Percentiles rank a stretch among this genome's conserved stretches.
These are phyloP conservation scores for Thamnophis elegans DNA, from an alignment of 2,797 vertebrate species.

Conservation along the genomic window DNA sequence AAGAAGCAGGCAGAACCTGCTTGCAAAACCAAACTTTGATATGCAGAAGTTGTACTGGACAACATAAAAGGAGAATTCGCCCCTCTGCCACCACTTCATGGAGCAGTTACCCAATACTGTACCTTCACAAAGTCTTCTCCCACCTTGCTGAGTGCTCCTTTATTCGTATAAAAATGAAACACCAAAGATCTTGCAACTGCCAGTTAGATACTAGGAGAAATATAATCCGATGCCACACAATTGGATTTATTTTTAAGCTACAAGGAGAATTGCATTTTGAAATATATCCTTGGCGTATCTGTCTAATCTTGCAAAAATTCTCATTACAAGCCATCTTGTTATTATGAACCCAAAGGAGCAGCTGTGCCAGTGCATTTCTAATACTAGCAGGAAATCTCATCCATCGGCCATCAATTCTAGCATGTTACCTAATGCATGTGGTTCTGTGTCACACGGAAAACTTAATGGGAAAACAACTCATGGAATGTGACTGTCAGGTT, in stretches of 20 bases:
- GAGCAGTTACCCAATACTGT: background rate
- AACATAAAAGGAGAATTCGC: background rate
- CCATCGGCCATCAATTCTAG: background rate
- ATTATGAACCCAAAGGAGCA: background rate
- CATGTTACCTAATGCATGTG: rapidly evolving
- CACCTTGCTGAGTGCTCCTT: background rate
- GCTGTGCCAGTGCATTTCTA: background rate
- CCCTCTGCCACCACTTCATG: background rate
- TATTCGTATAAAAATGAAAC: background rate
- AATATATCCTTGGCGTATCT: background rate
- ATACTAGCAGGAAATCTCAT: background rate
- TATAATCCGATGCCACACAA: background rate
- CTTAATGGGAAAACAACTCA: background rate
- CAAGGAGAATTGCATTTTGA: background rate
- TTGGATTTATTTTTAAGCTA: background rate
- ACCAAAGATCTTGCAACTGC: background rate
- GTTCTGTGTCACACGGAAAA: background rate
- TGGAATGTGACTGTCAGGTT: background rate
- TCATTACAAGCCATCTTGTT: background rate
- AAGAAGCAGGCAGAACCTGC: background rate
- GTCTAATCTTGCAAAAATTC: background rate
- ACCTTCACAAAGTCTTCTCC: background rate
- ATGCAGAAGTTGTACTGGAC: background rate
- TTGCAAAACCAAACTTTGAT: background rate
- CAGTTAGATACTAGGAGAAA: background rate